A percentile compares a stretch with the other conserved stretches of the same genome.
These are phyloP conservation scores for Darevskia mixta DNA, from an alignment of 2,797 vertebrate species.

Conservation along the genomic window DNA sequence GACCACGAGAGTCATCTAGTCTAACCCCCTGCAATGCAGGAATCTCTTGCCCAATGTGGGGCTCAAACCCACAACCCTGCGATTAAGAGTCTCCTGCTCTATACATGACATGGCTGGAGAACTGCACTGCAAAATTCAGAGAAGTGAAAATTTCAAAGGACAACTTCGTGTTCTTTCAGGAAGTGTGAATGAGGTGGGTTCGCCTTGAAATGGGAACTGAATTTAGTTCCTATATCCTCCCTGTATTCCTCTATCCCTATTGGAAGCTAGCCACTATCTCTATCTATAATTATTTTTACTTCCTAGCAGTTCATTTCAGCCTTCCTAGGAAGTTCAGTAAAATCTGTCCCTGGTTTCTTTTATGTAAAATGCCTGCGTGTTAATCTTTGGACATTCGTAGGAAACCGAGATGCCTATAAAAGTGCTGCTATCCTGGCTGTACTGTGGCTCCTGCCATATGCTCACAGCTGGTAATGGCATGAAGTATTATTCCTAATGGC, in stretches of 20 bases:
- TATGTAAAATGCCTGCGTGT: slow-evolving; percentile 35
- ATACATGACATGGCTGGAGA: too few relatives aligned
- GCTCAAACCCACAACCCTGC: too few relatives aligned
- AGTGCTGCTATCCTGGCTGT: slow-evolving; percentile 65
- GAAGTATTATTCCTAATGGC: slow-evolving; percentile 70
- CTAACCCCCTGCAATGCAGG: too few relatives aligned
- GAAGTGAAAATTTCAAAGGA: too few relatives aligned
- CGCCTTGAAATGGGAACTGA: too few relatives aligned
- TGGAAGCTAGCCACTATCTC: neutral
- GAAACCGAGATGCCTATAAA: slow-evolving; percentile 58
- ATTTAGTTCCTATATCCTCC: too few relatives aligned
- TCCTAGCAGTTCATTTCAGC: neutral
- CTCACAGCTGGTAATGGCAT: slow-evolving; percentile 66
- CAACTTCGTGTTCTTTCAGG: too few relatives aligned
- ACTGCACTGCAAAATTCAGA: too few relatives aligned
- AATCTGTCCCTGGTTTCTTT: slow-evolving; percentile 41
- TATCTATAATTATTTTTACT: neutral
- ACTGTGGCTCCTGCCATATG: slow-evolving; percentile 59
- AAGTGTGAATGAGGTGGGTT: too few relatives aligned
- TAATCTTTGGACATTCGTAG: slow-evolving; percentile 57
- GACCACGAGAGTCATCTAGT: too few relatives aligned
- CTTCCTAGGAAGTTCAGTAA: slow-evolving; percentile 4
- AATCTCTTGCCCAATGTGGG: too few relatives aligned
- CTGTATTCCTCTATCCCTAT: neutral
- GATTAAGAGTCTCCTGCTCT: too few relatives aligned